Base-by-base conservation (phyloP, 2,888 invertebrate genomes). In the Lingula anatina region DNA sequence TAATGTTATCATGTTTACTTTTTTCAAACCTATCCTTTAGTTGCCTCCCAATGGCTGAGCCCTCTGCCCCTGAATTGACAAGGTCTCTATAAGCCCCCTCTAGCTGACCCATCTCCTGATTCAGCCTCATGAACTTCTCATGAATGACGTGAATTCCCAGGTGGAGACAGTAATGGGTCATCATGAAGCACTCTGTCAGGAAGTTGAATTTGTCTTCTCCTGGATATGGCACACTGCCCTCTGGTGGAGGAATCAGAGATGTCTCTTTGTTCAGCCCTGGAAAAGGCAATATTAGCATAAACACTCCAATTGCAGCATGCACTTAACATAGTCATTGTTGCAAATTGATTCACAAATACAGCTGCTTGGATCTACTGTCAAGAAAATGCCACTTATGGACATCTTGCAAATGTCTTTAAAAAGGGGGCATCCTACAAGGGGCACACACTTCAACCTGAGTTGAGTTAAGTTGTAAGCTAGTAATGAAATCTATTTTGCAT, bases 101-200 rank as follows among this genome's bases (percentile, higher is more conserved):
- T 47, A 89, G 82, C 53, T 87, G 84, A 31, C 84, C 85, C 63
- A 91, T 70, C 50, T 82, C 81, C 50, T 82, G 82, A 64, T 86
- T 87, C 59, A 80, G 70, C 65, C 78, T 79, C 23, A 78, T 57
- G 46, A 82, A 71, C 58, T 80, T 81, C 64, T 81, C 81, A 51
- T 80, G 70, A 15, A 80, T 74, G 27, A 70, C 68, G 47, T 73
- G 73, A 55, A 78, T 76, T 0, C 87, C 86, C 46, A 94, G 81
- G 72, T 91, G 87, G 47, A 94, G 82, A 44, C 90, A 85, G 66
- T 87, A 86, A 72, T 95, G 94, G 0, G 91, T 87, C 81, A 93
- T 83, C 76, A 86, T 94, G 76, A 94, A 95, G 66, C 90, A 88
- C 73, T 94, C 92, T 0, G 91, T 92, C 15, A 91, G 85, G 75